phyloP scores from a whole-genome alignment of 2,113 vertebrate genomes.

The Asarcornis scutulata region DNA sequence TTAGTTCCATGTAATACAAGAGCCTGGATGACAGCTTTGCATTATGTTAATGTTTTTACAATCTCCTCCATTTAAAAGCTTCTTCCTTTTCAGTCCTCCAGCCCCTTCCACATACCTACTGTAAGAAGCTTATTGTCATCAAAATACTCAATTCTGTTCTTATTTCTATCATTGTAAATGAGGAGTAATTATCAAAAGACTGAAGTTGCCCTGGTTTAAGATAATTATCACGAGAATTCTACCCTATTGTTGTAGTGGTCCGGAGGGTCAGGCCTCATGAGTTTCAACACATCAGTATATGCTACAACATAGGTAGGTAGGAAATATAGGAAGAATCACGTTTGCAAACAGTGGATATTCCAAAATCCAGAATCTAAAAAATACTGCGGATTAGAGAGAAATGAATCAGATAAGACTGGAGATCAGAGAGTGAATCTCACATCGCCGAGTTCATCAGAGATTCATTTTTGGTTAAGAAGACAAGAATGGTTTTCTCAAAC shows the following conservation, averaged over 20 bases:
- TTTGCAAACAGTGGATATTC: neutral
- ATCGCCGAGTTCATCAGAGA: neutral
- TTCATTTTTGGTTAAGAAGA: neutral
- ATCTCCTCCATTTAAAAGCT: neutral
- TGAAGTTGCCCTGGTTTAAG: neutral
- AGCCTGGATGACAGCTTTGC: neutral
- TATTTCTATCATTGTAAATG: neutral
- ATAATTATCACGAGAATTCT: neutral
- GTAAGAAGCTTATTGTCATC: neutral
- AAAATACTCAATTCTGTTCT: neutral
- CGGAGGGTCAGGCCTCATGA: neutral
- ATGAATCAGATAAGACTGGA: neutral
- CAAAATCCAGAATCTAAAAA: neutral
- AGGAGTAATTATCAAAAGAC: neutral
- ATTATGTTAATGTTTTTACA: neutral
- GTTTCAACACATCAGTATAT: neutral
- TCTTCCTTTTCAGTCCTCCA: neutral
- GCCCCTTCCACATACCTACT: neutral
- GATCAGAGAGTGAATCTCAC: neutral
- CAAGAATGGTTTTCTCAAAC: neutral
- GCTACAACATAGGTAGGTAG: neutral
- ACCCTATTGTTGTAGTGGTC: neutral
- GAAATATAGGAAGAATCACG: neutral
- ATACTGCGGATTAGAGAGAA: neutral
- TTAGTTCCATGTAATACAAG: constrained; percentile 5